Evolutionary conservation across 2,888 invertebrate genomes (phyloP), one percentile per base, ranked within the genome.

Genomic region (Chrysodeixis includens): DNA sequence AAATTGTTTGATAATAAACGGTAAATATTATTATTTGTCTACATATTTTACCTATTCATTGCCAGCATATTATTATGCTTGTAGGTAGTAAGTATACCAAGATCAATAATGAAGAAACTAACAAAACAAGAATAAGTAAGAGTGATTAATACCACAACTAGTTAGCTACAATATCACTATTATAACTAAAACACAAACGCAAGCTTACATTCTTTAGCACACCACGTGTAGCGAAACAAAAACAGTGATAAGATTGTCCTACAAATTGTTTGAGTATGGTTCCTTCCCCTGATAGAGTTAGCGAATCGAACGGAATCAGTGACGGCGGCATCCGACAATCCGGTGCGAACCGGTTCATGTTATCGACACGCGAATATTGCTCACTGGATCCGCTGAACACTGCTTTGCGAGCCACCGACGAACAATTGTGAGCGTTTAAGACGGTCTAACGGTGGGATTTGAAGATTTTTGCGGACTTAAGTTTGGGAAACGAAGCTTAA

Each of bases 341-440:
- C 77, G 80, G 84, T 76, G 77, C 10, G 26, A 85, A 84, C 88
- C 74, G 68, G 87, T 83, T 71, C 51, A 26, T 81, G 83, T 82
- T 86, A 83, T 84, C 74, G 74, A 75, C 69, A 62, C 68, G 30
- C 62, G 59, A 75, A 69, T 71, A 71, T 71, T 71, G 66, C 75
- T 74, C 73, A 76, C 71, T 74, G 73, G 76, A 76, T 71, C 52
- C 76, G 66, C 46, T 49, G 61, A 59, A 74, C 59, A 69, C 61
- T 46, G 71, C 57, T 58, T 69, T 64, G 44, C 71, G 66, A 49
- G 46, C 20, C 40, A 56, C 49, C 44, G 66, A 16, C 66, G 14
- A 46, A 60, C 66, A 70, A 62, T 55, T 30, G 20, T 6, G 10
- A 61, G 51, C 51, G 30, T 66, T 62, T 51, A 65, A 46, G 51